phyloP scores from a whole-genome alignment of 1,140 invertebrate species.

The Caerostris extrusa region DNA sequence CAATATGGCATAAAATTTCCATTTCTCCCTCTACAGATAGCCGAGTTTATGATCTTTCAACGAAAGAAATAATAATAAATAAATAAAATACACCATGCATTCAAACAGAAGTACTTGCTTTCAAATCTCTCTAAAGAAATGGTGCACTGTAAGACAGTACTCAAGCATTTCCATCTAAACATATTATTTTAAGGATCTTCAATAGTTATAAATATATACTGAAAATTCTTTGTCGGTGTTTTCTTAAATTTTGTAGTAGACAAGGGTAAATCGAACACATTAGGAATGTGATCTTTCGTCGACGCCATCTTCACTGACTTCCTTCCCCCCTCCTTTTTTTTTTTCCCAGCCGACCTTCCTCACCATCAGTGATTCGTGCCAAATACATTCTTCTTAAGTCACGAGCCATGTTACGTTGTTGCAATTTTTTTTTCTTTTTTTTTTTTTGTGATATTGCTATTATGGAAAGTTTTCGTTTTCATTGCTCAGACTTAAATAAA shows the following conservation, averaged over 20 bases:
- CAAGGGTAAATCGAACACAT: slow-evolving; percentile 11
- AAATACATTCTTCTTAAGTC: slow-evolving; percentile 33
- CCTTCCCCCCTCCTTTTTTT: background rate
- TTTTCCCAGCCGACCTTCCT: background rate
- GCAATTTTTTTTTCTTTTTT: background rate
- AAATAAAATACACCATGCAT: too few relatives aligned
- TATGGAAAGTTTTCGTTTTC: slow-evolving; percentile 39
- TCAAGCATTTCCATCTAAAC: background rate
- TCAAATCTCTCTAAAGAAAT: background rate
- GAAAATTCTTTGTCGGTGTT: background rate
- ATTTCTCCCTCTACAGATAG: background rate
- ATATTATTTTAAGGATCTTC: background rate
- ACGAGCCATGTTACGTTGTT: slow-evolving; percentile 6
- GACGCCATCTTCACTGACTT: background rate
- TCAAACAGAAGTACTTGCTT: background rate
- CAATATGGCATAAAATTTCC: background rate
- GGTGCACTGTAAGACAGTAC: background rate
- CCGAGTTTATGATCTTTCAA: background rate
- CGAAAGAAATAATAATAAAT: background rate
- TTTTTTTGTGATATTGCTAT: background rate
- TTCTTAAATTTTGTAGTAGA: background rate
- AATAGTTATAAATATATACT: background rate
- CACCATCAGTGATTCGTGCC: background rate
- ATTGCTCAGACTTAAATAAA: slow-evolving; percentile 31
- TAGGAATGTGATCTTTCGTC: slow-evolving; percentile 23